phyloP scores from a whole-genome alignment of 2,888 invertebrate species.

The Sinodicranocentrus sp. region DNA sequence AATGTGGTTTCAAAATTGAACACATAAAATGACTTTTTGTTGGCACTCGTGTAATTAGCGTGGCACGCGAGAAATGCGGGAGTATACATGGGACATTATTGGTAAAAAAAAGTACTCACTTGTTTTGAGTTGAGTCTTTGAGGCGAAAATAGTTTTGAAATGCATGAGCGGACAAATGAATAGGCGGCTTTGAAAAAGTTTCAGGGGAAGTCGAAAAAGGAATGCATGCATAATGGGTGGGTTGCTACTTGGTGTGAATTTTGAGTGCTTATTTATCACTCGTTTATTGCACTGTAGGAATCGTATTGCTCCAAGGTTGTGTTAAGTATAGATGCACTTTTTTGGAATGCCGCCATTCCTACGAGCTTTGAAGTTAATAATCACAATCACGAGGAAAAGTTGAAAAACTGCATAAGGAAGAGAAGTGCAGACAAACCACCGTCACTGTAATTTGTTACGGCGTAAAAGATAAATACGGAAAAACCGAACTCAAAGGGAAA shows the following conservation, averaged over 20 bases:
- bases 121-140: neutral
- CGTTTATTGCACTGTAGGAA: constrained; percentile 34
- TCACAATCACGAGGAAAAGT: neutral
- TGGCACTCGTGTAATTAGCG: constrained; percentile 16
- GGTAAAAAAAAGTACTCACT: neutral
- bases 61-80: constrained; percentile 54
- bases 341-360: too few species aligned
- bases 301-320: too few species aligned
- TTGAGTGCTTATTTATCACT: constrained; percentile 56
- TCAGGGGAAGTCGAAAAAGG: too few species aligned
- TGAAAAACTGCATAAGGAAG: neutral
- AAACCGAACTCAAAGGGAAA: neutral
- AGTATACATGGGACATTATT: neutral
- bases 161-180: constrained; percentile 42
- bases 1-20: too few species aligned
- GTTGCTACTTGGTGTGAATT: constrained; percentile 61
- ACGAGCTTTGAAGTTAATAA: too few species aligned
- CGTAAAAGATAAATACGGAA: constrained; percentile 44
- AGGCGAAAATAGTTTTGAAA: too few species aligned
- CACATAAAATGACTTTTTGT: too few species aligned
- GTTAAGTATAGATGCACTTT: constrained; percentile 30
- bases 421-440: neutral
- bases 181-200: too few species aligned
- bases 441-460: constrained; percentile 50
- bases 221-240: constrained; percentile 23